These are phyloP conservation scores for Gisinianus flammeolus DNA, from an alignment of 2,888 invertebrate species.

Conservation along the genomic window DNA sequence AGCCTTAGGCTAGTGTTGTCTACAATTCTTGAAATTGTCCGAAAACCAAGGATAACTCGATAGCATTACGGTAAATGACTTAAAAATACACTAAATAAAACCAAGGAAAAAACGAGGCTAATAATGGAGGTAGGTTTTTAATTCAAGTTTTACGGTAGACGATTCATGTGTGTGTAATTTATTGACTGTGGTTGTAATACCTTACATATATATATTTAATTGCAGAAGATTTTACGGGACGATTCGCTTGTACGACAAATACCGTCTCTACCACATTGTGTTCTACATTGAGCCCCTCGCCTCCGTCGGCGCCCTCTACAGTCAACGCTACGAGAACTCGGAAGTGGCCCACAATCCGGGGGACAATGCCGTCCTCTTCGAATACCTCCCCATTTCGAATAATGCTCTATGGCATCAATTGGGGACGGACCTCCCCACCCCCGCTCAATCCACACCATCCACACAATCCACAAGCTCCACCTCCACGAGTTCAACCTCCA, in stretches of 20 bases:
- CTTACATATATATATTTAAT: not conserved
- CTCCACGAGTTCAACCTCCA: not conserved
- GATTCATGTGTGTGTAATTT: not conserved
- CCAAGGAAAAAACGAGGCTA: no score
- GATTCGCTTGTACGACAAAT: constrained; percentile 45
- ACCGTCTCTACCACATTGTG: constrained; percentile 40
- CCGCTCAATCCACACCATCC: not conserved
- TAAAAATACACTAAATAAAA: no score
- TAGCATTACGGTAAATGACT: no score
- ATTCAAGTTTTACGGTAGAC: not conserved
- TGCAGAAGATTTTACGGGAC: constrained; percentile 47
- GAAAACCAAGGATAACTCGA: no score
- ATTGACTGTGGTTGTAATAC: not conserved
- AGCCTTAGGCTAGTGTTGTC: no score
- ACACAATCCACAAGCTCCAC: not conserved
- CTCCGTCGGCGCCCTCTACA: constrained; percentile 35
- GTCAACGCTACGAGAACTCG: not conserved
- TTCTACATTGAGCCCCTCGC: constrained; percentile 50
- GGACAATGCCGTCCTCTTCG: constrained; percentile 35
- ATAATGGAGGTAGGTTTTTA: no score
- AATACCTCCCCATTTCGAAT: not conserved
- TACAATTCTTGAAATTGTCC: no score
- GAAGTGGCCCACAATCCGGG: not conserved
- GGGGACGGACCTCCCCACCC: not conserved
- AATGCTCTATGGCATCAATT: not conserved